Conservation (phyloP, 2,113 vertebrate genomes). For the Hippolais icterina region DNA sequence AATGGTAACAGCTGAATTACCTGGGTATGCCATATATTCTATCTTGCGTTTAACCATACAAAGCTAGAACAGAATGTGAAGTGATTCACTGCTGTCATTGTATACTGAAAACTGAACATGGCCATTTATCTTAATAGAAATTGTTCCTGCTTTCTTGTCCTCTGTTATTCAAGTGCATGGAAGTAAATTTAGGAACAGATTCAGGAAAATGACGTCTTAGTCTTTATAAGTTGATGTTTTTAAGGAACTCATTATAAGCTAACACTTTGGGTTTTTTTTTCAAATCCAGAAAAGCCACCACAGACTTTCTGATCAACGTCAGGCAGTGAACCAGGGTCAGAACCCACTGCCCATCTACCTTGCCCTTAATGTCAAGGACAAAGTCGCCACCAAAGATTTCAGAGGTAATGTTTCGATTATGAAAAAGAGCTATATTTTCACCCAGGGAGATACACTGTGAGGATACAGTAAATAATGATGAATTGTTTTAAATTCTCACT, state of each 20-base stretch:
- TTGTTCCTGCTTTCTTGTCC: neutral
- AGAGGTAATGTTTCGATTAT: conserved; percentile 63
- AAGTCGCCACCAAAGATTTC: conserved; percentile 76
- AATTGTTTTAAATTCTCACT: neutral
- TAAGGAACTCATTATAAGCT: neutral
- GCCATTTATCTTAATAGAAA: neutral
- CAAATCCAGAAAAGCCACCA: conserved; percentile 67
- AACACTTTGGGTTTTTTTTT: neutral
- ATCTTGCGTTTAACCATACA: neutral
- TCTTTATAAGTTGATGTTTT: neutral
- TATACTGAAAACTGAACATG: neutral
- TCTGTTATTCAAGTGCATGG: neutral
- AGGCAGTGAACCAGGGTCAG: conserved; percentile 78
- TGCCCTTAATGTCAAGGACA: conserved; percentile 82
- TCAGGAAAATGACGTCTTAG: neutral
- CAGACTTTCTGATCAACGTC: conserved; percentile 82
- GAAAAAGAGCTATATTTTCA: neutral
- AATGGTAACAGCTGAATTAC: neutral
- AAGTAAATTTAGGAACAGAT: neutral
- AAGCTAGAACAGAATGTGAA: neutral
- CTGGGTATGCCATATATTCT: neutral
- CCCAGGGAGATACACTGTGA: neutral
- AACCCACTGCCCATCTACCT: conserved; percentile 87
- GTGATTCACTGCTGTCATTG: neutral
- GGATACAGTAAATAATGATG: neutral